These are phyloP conservation scores for Anastatus disparis DNA, from an alignment of 1,140 invertebrate genomes.

Conservation along the genomic window DNA sequence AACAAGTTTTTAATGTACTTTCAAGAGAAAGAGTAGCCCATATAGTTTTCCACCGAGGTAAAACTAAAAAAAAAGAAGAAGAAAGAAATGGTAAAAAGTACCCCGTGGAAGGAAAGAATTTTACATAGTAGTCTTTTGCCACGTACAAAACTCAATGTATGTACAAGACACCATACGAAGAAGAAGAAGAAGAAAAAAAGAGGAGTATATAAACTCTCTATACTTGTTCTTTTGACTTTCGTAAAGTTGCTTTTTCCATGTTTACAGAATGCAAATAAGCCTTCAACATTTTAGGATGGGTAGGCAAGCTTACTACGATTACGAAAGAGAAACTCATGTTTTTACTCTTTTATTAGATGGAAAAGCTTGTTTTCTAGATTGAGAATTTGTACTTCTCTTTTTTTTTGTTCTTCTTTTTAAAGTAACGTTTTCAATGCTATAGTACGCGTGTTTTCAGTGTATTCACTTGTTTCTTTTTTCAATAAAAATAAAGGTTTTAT, in stretches of 20 bases:
- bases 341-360: not conserved
- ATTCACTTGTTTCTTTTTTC: too few relatives aligned
- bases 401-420: too few relatives aligned
- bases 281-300: not conserved
- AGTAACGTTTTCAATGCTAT: too few relatives aligned
- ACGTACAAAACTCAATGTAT: not conserved
- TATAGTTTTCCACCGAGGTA: too few relatives aligned
- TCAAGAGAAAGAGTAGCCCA: not conserved
- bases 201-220: too few relatives aligned
- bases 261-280: constrained; percentile 11
- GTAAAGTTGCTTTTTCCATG: not conserved
- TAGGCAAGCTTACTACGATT: not conserved
- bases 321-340: not conserved
- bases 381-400: too few relatives aligned
- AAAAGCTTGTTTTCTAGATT: not conserved
- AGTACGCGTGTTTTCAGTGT: too few relatives aligned
- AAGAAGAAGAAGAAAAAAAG: too few relatives aligned
- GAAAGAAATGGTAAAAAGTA: not conserved
- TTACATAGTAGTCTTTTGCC: not conserved
- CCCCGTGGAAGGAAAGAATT: not conserved
- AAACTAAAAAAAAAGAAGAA: too few relatives aligned
- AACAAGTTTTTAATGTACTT: constrained; percentile 6
- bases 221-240: not conserved
- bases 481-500: too few relatives aligned
- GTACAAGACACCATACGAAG: too few relatives aligned